Evolutionary conservation across 2,888 invertebrate genomes (phyloP).

Genomic region (Latheticus oryzae): DNA sequence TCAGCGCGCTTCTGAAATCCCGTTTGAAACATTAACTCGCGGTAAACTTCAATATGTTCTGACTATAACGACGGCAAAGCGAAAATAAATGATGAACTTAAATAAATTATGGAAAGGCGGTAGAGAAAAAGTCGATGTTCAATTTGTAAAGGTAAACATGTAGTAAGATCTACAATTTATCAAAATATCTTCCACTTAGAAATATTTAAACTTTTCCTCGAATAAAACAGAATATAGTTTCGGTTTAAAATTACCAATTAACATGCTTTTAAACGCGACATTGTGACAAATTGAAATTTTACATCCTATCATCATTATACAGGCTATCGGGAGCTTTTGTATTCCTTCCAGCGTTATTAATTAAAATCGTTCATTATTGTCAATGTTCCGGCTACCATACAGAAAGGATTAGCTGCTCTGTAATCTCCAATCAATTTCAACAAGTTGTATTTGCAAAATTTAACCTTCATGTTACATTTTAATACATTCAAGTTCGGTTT

Average conservation of each 20-base stretch:
- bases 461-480: too few relatives aligned
- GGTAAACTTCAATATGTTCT: constrained; percentile 18
- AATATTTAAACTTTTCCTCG: too few relatives aligned
- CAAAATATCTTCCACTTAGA: background rate
- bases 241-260: too few relatives aligned
- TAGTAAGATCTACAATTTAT: background rate
- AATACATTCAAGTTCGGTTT: too few relatives aligned
- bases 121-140: constrained; percentile 5
- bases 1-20: constrained; percentile 14
- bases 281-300: too few relatives aligned
- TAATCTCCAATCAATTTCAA: too few relatives aligned
- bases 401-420: too few relatives aligned
- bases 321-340: too few relatives aligned
- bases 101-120: constrained; percentile 18
- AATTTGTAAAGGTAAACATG: constrained; percentile 3
- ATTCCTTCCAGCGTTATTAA: background rate
- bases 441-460: background rate
- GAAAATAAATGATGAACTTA: constrained; percentile 12
- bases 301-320: too few relatives aligned
- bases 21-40: constrained; percentile 20
- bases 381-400: too few relatives aligned
- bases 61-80: constrained; percentile 3
- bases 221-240: too few relatives aligned
- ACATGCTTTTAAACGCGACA: too few relatives aligned
- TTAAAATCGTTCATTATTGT: constrained; percentile 5